Evolutionary conservation across 1,140 invertebrate species (phyloP).

Genomic region (silkworm (Bombyx mori)): ASM3026992v2 NC_085110.1:18689501-18690000

Average conservation of each 20-base stretch:
- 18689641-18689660: no score
- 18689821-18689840: slow-evolving; percentile 20
- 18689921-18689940: neutral
- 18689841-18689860: slow-evolving; percentile 19
- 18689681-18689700: no score
- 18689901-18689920: neutral
- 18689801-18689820: slow-evolving; percentile 11
- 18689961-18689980: slow-evolving; percentile 16
- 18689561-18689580: no score
- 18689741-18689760: slow-evolving; percentile 9
- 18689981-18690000: slow-evolving; percentile 24
- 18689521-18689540: no score
- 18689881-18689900: slow-evolving; percentile 13
- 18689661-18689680: no score
- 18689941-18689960: slow-evolving; percentile 8
- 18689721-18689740: no score
- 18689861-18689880: slow-evolving; percentile 9
- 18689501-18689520: no score
- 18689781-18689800: slow-evolving; percentile 16
- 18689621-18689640: no score
- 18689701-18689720: no score
- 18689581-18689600: no score
- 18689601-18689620: no score
- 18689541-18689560: no score
- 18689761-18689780: slow-evolving; percentile 18